Conservation (phyloP, 2,888 invertebrate species). For the Drosophila birchii region DNA sequence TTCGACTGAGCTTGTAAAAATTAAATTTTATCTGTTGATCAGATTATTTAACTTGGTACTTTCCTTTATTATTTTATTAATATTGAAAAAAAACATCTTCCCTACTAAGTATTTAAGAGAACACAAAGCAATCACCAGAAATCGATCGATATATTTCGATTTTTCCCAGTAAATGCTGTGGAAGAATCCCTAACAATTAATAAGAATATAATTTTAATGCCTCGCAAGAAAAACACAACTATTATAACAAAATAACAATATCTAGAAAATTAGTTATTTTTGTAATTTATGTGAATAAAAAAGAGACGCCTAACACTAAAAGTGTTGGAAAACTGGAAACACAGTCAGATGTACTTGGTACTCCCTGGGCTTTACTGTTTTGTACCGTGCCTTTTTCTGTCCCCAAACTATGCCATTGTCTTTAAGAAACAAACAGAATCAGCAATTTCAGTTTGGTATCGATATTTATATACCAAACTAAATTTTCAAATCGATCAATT, state of each 20-base stretch:
- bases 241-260: constrained; percentile 23
- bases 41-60: constrained; percentile 14
- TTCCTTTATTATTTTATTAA: neutral
- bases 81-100: neutral
- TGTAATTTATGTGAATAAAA: neutral
- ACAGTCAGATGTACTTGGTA: constrained; percentile 17
- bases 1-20: constrained; percentile 44
- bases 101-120: neutral
- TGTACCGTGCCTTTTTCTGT: neutral
- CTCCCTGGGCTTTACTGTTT: neutral
- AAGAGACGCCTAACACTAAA: constrained; percentile 29
- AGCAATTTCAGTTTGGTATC: neutral
- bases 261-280: neutral
- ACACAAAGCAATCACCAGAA: neutral
- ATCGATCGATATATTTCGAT: neutral
- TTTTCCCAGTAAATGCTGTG: neutral
- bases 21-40: constrained; percentile 22
- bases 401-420: constrained; percentile 1
- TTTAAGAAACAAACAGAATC: constrained; percentile 1
- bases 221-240: constrained; percentile 55
- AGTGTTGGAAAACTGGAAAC: constrained; percentile 25
- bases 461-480: neutral
- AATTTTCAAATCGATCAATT: neutral
- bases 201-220: constrained; percentile 47
- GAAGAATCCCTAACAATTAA: neutral